These are phyloP conservation scores for Trachelus tabidus DNA, from an alignment of 2,888 invertebrate species.

Conservation along the genomic window DNA sequence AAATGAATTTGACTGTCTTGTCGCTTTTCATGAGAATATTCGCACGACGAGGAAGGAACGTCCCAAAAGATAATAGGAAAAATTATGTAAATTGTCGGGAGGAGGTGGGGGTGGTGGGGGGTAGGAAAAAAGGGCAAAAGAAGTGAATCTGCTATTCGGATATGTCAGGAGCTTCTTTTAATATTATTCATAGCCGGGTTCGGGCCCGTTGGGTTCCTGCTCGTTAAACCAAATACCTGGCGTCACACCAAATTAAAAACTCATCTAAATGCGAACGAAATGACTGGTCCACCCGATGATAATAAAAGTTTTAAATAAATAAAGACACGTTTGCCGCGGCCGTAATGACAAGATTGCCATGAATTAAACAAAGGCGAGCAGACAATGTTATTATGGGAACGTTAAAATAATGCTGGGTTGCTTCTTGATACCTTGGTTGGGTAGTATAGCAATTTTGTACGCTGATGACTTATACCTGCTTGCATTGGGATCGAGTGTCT, in stretches of 20 bases:
- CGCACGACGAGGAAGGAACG: background rate
- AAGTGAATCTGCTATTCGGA: slow-evolving; percentile 3
- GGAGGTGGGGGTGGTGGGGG: no score
- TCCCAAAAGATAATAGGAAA: background rate
- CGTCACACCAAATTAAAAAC: slow-evolving; percentile 56
- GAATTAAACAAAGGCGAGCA: slow-evolving; percentile 40
- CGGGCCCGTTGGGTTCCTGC: slow-evolving; percentile 32
- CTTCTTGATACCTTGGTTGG: slow-evolving; percentile 24
- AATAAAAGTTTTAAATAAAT: slow-evolving; percentile 49
- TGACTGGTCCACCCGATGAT: slow-evolving; percentile 34
- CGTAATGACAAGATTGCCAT: slow-evolving; percentile 51
- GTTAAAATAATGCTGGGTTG: slow-evolving; percentile 39
- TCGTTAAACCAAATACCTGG: slow-evolving; percentile 53
- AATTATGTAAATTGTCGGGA: background rate
- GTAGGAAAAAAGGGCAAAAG: slow-evolving; percentile 2
- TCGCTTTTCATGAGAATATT: no score
- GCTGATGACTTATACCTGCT: no score
- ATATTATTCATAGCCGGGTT: slow-evolving; percentile 44
- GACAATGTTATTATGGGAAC: slow-evolving; percentile 42
- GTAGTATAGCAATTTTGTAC: slow-evolving; percentile 16
- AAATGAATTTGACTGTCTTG: no score
- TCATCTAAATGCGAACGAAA: slow-evolving; percentile 51
- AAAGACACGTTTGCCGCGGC: slow-evolving; percentile 41
- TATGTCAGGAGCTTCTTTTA: slow-evolving; percentile 25
- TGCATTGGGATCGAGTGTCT: no score